Conservation (phyloP, 1,140 invertebrate species). For the Panagrolaimus sp. region DNA sequence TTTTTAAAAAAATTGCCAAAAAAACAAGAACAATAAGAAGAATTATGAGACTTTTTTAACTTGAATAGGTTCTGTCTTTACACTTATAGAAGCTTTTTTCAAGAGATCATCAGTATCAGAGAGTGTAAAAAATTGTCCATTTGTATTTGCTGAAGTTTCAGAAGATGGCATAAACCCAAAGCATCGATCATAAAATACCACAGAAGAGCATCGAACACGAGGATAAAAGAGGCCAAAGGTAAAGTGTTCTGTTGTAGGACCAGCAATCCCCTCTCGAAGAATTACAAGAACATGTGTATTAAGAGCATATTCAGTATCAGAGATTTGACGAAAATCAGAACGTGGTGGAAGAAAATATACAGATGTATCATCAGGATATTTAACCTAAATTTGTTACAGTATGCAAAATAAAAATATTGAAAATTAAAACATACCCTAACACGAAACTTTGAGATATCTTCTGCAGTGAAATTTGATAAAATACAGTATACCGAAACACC, state of each 20-base stretch:
- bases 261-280: not conserved
- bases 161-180: not conserved
- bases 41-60: too few species aligned
- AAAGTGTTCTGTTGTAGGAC: not conserved
- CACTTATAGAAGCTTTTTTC: too few species aligned
- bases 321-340: not conserved
- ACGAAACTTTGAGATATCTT: conserved; percentile 1
- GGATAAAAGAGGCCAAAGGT: conserved; percentile 1
- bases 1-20: too few species aligned
- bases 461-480: not conserved
- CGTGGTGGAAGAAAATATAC: conserved; percentile 4
- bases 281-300: not conserved
- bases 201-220: not conserved
- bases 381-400: not conserved
- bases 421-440: not conserved
- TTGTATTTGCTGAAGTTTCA: not conserved
- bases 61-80: too few species aligned
- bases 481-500: not conserved
- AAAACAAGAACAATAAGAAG: too few species aligned
- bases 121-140: not conserved
- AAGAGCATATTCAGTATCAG: not conserved
- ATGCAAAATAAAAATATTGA: not conserved
- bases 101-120: conserved; percentile 2
- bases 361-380: not conserved
- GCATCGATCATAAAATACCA: not conserved